Base-by-base conservation (phyloP, 2,113 vertebrate species). In the Raphicerus campestris region DNA sequence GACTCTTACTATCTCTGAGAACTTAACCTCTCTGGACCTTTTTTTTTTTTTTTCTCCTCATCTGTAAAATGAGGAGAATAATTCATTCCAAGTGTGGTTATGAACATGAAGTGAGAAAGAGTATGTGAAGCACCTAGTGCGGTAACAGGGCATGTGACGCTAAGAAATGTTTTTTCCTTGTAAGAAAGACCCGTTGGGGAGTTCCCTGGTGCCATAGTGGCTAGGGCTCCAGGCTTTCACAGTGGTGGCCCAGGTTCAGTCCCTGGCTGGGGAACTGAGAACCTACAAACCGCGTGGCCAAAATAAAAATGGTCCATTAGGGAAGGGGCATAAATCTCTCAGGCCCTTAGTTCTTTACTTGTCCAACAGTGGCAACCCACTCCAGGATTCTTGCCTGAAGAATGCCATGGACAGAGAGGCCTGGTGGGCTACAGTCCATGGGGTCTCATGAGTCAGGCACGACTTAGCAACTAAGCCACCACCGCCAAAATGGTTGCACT, bases 21-120 rank as follows among this genome's bases (percentile, higher is more conserved):
- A 70, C 75, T 55, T 39, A 53, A 39, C 32, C 53, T 66, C 49
- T 88, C 24, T 53, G 45, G 49, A 5, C 80, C 66, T 49, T 20
- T 85, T 86, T 51, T n/a, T n/a, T n/a, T n/a, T n/a, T n/a, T 20
- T 51, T 16, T 5, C 51, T 53, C 51, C 82, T 92, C 61, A 56
- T 91, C 75, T 94, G 60, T 70, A 82, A 70, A 92, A 32, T 61
- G 45, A 58, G 94, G 45, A 58, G 94, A 96, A 45, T 51, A 87
- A 66, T 60, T 58, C 30, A 66, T 60, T 45, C 30, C 11, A 85
- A 56, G 42, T 3, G 20, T 35, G 28, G 26, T 32, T 58, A 6
- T 55, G 42, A 32, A 24, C 78, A 28, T 26, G 55, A 49, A 45
- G 9, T 66, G 70, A 89, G 87, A 75, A 95, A 91, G 47, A 39